Evolutionary conservation across 2,113 vertebrate genomes (phyloP), one percentile per base, ranked within the genome.

Genomic region (Limanda limanda): DNA sequence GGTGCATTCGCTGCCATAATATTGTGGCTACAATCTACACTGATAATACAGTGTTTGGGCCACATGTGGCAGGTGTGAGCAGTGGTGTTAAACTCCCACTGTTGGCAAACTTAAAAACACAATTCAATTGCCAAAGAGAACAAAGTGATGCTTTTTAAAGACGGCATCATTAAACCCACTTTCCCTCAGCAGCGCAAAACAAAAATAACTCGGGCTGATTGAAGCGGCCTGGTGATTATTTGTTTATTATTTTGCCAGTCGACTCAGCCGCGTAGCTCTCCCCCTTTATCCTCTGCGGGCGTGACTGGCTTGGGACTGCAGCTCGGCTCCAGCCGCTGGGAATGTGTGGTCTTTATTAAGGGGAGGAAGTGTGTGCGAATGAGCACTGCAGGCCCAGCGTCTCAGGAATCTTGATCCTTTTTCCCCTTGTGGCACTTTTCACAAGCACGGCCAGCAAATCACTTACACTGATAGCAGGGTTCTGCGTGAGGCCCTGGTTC

Each of bases 371-470:
- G 86, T 91, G 86, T 86, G 81, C 55, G 79, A 91, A 84, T 80
- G 91, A 90, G 79, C 83, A 68, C 87, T 62, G 71, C 80, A 79
- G 88, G 88, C 89, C 82, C 76, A 56, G 84, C 78, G 71, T 93
- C 89, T 88, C 90, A 84, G 91, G 88, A 93, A 92, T 89, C 91
- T 81, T 76, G 82, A 91, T 90, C 91, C 84, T 84, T 76, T 63
- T 31, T 68, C 56, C 84, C 85, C 86, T 84, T 20, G 76, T 89
- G 83, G 89, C 85, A 70, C 69, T 86, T 86, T 84, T 90, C 84
- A 89, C 81, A 81, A 83, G 78, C 61, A 56, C 71, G 81, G 51
- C 77, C 69, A 62, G 84, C 89, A 89, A 89, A 91, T 92, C 81
- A 73, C 82, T 84, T 42, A 66, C 62, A 81, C 78, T 70, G 86